Evolutionary conservation across 2,797 vertebrate species (phyloP).

Genomic region (Novumbra hubbsi): DNA sequence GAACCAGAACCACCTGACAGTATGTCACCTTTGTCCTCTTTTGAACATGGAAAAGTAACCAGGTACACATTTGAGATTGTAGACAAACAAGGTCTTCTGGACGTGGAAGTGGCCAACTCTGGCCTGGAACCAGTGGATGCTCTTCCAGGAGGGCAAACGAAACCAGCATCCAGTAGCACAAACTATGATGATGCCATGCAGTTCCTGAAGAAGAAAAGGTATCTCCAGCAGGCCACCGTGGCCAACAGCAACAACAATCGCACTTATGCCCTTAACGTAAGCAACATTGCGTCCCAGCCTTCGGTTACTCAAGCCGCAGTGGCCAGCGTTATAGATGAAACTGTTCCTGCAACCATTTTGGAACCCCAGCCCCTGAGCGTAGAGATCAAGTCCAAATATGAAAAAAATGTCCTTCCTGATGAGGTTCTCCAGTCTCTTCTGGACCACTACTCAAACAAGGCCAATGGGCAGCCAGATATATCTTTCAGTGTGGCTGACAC

Average conservation of each 20-base stretch:
- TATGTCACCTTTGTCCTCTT: conserved; percentile 87
- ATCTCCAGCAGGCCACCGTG: conserved; percentile 87
- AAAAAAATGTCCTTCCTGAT: conserved; percentile 95
- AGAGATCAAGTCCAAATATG: conserved; percentile 90
- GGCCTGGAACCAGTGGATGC: conserved; percentile 89
- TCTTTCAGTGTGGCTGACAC: conserved; percentile 93
- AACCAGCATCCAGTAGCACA: conserved; percentile 90
- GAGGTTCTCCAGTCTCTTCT: conserved; percentile 97
- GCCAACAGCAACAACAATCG: conserved; percentile 78
- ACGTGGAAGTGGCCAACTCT: conserved; percentile 82
- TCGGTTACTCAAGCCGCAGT: conserved; percentile 89
- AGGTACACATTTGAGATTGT: conserved; percentile 96
- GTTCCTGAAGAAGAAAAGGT: conserved; percentile 98
- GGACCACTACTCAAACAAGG: conserved; percentile 97
- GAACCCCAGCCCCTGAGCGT: conserved; percentile 87
- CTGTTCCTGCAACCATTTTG: conserved; percentile 86
- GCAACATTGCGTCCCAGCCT: conserved; percentile 89
- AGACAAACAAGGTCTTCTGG: conserved; percentile 91
- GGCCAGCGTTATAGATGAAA: conserved; percentile 91
- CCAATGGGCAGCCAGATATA: conserved; percentile 95
- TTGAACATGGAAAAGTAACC: conserved; percentile 90
- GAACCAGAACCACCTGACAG: conserved; percentile 75
- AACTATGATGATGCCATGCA: conserved; percentile 99
- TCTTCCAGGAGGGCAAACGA: conserved; percentile 86
- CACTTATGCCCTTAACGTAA: conserved; percentile 88